Base-by-base conservation (phyloP, 2,888 invertebrate genomes). In the Julus scandinavius region DNA sequence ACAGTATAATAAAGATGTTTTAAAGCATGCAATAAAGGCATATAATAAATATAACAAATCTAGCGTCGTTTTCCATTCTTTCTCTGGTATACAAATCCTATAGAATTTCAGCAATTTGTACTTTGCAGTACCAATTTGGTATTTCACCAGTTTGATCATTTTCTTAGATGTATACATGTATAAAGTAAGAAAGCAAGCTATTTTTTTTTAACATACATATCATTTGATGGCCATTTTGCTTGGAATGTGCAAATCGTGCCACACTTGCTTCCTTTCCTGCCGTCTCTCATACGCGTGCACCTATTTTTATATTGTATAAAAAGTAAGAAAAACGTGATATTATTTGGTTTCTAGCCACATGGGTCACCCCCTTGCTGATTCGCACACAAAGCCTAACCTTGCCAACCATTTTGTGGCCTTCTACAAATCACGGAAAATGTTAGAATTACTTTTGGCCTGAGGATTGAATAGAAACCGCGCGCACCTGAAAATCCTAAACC, bases 291-390 rank as follows among this genome's bases (percentile, higher is more conserved):
- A 20, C 20, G 20, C 6, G 20, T 17, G n/a, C 54, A 54, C 15
- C 1, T 17, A 58, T 58, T 58, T 17, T 58, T 58, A 63, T 63
- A 15, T 11, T 17, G 29, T 72, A 72, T 72, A 72, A 72, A 72
- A 72, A 72, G 72, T 72, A 72, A 72, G 72, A 72, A 72, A 72
- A 72, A 72, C 72, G 72, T 72, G 72, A 72, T 72, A 72, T 72
- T 72, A 72, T 72, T 72, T 72, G 72, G 72, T 72, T 72, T 72
- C 72, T 72, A 72, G 20, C 72, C 72, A 29, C 72, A 72, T 29
- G 72, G 72, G 72, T 72, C 72, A 72, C 72, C 72, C 72, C 72
- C 72, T 72, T 72, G 72, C 72, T 72, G 72, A 20, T 72, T 72
- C 29, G 72, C 72, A 6, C 72, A 72, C 72, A 72, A 72, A 72